Evolutionary conservation across 2,113 vertebrate genomes (phyloP).

Genomic region (Nothocercus julius): DNA sequence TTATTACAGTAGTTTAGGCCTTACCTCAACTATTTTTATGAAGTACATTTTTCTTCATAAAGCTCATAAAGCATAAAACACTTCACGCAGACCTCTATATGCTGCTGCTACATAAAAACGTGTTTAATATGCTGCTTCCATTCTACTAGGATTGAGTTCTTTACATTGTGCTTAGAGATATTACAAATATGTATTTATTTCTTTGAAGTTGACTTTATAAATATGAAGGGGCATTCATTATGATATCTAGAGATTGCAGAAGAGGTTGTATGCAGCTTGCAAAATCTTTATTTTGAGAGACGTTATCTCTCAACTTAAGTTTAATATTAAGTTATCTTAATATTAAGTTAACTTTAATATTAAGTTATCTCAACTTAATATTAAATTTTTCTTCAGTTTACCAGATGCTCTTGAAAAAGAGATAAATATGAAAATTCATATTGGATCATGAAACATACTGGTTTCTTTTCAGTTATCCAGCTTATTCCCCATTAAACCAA

Average conservation of each 20-base stretch:
- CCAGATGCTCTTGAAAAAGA: not conserved
- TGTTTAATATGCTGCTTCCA: not conserved
- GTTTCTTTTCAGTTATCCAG: not conserved
- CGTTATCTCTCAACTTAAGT: too few relatives aligned
- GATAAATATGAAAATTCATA: not conserved
- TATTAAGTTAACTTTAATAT: too few relatives aligned
- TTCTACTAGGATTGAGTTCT: not conserved
- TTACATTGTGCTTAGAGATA: not conserved
- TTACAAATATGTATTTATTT: not conserved
- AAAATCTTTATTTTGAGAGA: slow-evolving; percentile 31
- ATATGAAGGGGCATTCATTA: not conserved
- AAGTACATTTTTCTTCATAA: not conserved
- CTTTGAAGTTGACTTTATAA: slow-evolving; percentile 6
- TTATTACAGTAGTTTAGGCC: not conserved
- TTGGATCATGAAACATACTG: not conserved
- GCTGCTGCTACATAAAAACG: not conserved
- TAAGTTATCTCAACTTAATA: too few relatives aligned
- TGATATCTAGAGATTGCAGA: not conserved
- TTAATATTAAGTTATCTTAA: too few relatives aligned
- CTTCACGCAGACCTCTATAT: not conserved
- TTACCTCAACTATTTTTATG: not conserved
- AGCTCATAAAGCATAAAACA: not conserved
- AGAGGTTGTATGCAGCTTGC: not conserved
- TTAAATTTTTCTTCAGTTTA: not conserved
- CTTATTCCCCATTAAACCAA: not conserved